phyloP scores from a whole-genome alignment of 2,113 vertebrate species.

The Platycercus adscitus region DNA sequence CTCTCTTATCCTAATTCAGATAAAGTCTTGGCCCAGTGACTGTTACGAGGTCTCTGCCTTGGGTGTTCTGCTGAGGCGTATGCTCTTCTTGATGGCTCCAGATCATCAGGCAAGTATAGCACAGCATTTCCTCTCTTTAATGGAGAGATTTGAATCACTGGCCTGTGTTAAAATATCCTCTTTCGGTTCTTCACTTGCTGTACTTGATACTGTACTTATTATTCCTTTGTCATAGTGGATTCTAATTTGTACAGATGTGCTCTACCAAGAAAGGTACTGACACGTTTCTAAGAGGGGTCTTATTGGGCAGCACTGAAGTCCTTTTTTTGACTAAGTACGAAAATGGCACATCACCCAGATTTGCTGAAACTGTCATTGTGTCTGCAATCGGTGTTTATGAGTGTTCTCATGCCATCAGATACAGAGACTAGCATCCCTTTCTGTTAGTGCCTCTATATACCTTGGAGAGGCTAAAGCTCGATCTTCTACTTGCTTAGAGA shows the following conservation, averaged over 20 bases:
- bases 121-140: neutral
- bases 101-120: conserved; percentile 85
- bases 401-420: neutral
- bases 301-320: neutral
- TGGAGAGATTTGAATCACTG: neutral
- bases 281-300: neutral
- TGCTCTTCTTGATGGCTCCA: conserved; percentile 91
- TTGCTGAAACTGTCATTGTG: neutral
- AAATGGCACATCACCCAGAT: neutral
- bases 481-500: neutral
- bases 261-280: neutral
- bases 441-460: neutral
- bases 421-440: neutral
- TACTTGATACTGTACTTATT: neutral
- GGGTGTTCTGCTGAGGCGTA: conserved; percentile 83
- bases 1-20: conserved; percentile 48
- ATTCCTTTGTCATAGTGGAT: neutral
- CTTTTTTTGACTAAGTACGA: neutral
- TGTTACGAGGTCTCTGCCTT: conserved; percentile 79
- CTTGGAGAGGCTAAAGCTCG: neutral
- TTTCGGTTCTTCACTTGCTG: neutral
- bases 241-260: neutral
- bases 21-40: conserved; percentile 77
- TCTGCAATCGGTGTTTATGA: neutral
- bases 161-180: neutral